Evolutionary conservation across 2,797 vertebrate genomes (phyloP).

Genomic region (Cuculus canorus): DNA sequence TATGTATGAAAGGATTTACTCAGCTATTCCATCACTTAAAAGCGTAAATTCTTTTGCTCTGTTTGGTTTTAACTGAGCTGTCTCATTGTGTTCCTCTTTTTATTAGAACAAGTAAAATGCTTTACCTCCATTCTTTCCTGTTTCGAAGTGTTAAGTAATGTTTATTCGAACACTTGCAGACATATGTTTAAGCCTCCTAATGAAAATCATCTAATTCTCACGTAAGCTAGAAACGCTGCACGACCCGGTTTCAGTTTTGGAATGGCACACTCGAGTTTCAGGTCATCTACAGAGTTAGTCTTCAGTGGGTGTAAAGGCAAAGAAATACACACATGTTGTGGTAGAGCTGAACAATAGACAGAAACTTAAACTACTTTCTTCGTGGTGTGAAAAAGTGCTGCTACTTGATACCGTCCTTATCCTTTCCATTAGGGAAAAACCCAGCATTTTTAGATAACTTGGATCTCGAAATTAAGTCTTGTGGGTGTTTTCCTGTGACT

Average conservation of each 20-base stretch:
- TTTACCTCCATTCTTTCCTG: background rate
- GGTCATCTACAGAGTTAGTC: background rate
- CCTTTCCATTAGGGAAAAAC: background rate
- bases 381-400: background rate
- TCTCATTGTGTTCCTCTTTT: accelerated
- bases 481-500: background rate
- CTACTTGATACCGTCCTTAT: background rate
- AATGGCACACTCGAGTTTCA: background rate
- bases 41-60: background rate
- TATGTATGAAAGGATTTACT: slow-evolving; percentile 68
- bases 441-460: background rate
- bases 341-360: background rate
- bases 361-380: background rate
- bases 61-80: accelerated
- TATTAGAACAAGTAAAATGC: background rate
- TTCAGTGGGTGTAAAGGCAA: background rate
- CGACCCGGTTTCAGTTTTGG: background rate
- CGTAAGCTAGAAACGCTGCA: background rate
- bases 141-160: background rate
- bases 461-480: background rate
- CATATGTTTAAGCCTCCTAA: background rate
- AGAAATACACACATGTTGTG: background rate
- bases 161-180: background rate
- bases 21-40: background rate
- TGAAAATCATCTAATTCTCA: background rate